Conservation (phyloP, 2,797 vertebrate species). For the Aythya fuligula region DNA sequence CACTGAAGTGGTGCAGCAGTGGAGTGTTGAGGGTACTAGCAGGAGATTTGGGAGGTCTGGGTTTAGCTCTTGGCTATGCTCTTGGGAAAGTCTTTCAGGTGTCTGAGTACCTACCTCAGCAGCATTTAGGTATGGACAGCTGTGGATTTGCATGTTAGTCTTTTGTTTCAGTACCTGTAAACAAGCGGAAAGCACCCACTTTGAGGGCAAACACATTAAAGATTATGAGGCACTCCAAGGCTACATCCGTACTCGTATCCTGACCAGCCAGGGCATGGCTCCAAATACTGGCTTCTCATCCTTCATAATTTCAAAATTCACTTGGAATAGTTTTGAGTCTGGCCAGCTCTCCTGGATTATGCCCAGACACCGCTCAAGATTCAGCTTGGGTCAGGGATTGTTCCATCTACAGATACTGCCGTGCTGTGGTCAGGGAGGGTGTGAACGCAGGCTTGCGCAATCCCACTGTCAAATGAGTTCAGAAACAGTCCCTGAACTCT, state of each 20-base stretch:
- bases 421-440: not conserved
- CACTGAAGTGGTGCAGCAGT: fast-evolving
- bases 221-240: not conserved
- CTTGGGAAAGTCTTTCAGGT: not conserved
- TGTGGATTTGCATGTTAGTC: not conserved
- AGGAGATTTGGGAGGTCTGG: not conserved
- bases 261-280: not conserved
- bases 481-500: not conserved
- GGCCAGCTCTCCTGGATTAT: not conserved
- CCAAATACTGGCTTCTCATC: not conserved
- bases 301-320: not conserved
- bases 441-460: not conserved
- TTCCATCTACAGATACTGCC: not conserved
- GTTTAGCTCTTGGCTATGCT: not conserved
- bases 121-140: not conserved
- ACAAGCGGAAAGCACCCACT: not conserved
- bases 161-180: not conserved
- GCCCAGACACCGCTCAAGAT: not conserved
- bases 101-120: not conserved
- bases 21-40: not conserved
- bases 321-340: not conserved
- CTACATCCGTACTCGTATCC: not conserved
- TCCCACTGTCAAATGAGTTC: not conserved
- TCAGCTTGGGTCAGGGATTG: no score
- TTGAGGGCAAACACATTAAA: not conserved